These are phyloP conservation scores for Eretmochelys imbricata DNA, from an alignment of 2,113 vertebrate genomes.

Conservation along the genomic window DNA sequence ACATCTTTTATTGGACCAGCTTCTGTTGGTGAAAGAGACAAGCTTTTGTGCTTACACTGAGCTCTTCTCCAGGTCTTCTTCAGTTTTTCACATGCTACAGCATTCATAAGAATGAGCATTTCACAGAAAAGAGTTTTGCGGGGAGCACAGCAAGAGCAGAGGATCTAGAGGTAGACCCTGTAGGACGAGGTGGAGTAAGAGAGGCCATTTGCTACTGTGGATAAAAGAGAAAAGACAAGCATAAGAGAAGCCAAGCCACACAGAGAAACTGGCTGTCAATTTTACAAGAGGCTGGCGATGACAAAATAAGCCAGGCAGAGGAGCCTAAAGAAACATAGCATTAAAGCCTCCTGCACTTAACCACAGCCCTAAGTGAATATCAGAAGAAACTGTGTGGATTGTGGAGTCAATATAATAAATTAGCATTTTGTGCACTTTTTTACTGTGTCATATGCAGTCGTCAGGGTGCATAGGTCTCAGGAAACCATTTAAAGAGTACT, in stretches of 20 bases:
- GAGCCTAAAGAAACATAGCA: background rate
- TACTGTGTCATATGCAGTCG: fast-evolving
- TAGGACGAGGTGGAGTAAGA: background rate
- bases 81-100: conserved; percentile 12
- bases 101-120: conserved; percentile 52
- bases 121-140: conserved; percentile 31
- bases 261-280: background rate
- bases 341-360: conserved; percentile 12
- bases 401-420: background rate
- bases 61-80: background rate
- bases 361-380: background rate
- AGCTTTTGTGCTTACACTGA: background rate
- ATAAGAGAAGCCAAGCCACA: background rate
- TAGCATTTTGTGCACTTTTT: background rate
- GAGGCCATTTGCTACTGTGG: background rate
- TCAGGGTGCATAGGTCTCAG: background rate
- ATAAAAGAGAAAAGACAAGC: background rate
- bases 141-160: conserved; percentile 15
- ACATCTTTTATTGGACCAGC: background rate
- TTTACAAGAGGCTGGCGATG: background rate
- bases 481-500: background rate
- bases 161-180: background rate
- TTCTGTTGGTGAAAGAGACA: background rate
- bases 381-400: background rate
- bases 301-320: background rate